Evolutionary conservation across 1,140 invertebrate genomes (phyloP), one percentile per base, ranked within the genome.

Genomic region (Zeugodacus cucurbitae): DNA sequence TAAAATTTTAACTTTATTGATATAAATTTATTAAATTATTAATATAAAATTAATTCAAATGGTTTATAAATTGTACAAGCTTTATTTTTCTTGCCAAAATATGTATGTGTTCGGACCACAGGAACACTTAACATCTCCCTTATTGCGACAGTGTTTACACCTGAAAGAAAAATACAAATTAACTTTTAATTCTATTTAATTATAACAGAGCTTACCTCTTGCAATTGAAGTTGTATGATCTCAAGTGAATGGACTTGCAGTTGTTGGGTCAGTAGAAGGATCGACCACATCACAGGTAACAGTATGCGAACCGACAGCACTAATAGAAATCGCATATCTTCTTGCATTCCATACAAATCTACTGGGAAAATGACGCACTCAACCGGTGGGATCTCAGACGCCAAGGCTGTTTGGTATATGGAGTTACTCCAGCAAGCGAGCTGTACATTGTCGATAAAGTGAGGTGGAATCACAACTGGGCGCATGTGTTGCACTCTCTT

Each of bases 251-350:
- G n/a, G n/a, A n/a, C n/a, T n/a, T n/a, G n/a, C n/a, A n/a, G n/a
- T n/a, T n/a, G n/a, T n/a, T n/a, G n/a, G n/a, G n/a, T n/a, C n/a
- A n/a, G n/a, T n/a, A n/a, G 89, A 88, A 2, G 89, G 89, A 70
- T 91, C 91, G 8, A 90, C 86, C 14, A 92, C 22, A 67, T 93
- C 91, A 26, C 92, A 93, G 5, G 92, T 93, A 0, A 90, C 44
- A 32, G 41, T 0, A 8, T 64, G 0, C 62, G 87, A 26, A 88
- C 88, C 0, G 67, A 37, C 29, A 3, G 32, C 59, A n/a, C 29
- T 29, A 26, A 92, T 90, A 87, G 92, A 93, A 48, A 93, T 89
- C 17, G 78, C n/a, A 89, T 89, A 89, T 86, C 89, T 93, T 17
- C 20, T 86, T 41, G 92, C 92, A 89, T 93, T 89, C 32, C 92